phyloP scores from a whole-genome alignment of 1,140 invertebrate species.

The Drosophila biarmipes region DNA sequence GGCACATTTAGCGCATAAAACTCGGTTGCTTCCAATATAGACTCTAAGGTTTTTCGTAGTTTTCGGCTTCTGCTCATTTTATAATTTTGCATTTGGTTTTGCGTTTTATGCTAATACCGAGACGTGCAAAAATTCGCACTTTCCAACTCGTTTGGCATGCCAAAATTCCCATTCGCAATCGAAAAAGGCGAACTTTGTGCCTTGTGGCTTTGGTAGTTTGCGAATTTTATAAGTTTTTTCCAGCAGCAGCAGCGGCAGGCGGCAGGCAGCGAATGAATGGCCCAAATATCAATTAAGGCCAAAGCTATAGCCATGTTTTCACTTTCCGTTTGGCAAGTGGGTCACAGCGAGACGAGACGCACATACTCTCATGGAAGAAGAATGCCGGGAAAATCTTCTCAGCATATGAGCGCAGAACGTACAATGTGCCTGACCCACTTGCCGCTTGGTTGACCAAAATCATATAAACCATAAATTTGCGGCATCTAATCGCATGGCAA shows the following conservation, averaged over 20 bases:
- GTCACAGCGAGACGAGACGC: conserved; percentile 33
- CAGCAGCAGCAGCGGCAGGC: not conserved
- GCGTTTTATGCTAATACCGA: conserved; percentile 72
- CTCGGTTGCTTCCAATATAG: conserved; percentile 1
- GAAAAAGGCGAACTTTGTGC: conserved; percentile 42
- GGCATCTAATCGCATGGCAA: conserved; percentile 71
- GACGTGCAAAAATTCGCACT: conserved; percentile 82
- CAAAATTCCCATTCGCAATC: conserved; percentile 31
- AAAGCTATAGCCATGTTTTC: conserved; percentile 55
- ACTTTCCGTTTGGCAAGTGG: conserved; percentile 68
- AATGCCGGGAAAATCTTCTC: conserved; percentile 38
- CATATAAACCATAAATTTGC: conserved; percentile 72
- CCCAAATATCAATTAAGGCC: conserved; percentile 75
- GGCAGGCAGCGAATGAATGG: conserved; percentile 31
- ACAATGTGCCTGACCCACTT: conserved; percentile 50
- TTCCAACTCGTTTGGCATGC: conserved; percentile 75
- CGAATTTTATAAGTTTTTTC: conserved; percentile 56
- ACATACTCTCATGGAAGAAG: conserved; percentile 6
- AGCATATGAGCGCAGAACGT: not conserved
- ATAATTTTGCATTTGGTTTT: conserved; percentile 41
- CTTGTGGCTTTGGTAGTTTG: conserved; percentile 36
- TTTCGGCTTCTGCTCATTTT: conserved; percentile 40
- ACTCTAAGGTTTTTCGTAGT: conserved; percentile 35
- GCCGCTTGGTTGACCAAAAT: conserved; percentile 56
- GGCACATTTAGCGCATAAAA: conserved; percentile 26